phyloP scores from a whole-genome alignment of 2,113 vertebrate genomes.

The Alligator sinensis region DNA sequence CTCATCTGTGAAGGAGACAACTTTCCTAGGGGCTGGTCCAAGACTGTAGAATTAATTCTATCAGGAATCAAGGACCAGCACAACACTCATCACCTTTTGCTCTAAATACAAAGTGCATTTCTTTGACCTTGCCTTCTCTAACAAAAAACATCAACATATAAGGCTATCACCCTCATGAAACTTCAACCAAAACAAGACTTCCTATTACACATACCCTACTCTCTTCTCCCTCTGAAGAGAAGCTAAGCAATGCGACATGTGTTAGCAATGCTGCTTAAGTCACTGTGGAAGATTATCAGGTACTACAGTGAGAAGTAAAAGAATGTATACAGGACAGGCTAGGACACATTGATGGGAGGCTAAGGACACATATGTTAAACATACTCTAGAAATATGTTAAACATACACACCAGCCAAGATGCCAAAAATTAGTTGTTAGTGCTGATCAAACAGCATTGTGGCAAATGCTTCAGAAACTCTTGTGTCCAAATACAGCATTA shows the following conservation, averaged over 20 bases:
- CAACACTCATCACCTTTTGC: background rate
- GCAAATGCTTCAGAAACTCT: background rate
- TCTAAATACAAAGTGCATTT: background rate
- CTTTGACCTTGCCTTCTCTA: background rate
- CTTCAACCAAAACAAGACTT: no score
- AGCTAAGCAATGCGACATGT: no score
- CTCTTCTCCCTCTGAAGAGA: no score
- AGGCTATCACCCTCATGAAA: no score
- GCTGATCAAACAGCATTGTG: background rate
- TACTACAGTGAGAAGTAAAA: no score
- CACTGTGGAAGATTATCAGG: no score
- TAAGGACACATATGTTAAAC: background rate
- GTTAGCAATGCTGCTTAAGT: no score
- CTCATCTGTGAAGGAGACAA: background rate
- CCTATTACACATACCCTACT: no score
- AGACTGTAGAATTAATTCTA: background rate
- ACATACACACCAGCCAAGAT: background rate
- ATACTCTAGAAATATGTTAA: no score
- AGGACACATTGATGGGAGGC: background rate
- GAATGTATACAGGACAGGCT: background rate
- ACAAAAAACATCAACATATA: background rate
- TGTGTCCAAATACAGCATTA: background rate
- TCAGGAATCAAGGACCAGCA: background rate
- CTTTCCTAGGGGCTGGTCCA: rapidly evolving
- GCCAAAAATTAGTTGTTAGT: background rate